Percentiles rank a stretch among this genome's conserved stretches.
Evolutionary conservation across 1,140 invertebrate species (phyloP).

Genomic region (Antheraea pernyi): DNA sequence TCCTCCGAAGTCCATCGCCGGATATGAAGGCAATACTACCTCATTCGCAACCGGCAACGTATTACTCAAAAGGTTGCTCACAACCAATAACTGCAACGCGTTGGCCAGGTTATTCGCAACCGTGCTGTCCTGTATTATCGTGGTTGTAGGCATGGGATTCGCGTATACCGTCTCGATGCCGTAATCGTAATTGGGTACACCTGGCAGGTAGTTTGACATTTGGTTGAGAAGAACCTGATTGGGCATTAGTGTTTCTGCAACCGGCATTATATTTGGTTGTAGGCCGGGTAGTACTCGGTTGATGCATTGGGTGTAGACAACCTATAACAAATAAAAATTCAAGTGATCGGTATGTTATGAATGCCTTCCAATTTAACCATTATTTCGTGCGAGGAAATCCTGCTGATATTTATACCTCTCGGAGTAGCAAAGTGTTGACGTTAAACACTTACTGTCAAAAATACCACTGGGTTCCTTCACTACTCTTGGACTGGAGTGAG

Average conservation of each 20-base stretch:
- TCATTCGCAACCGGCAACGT: conserved; percentile 36
- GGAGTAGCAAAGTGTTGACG: too few species aligned
- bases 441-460: too few species aligned
- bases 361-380: too few species aligned
- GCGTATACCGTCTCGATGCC: conserved; percentile 23
- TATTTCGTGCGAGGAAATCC: too few species aligned
- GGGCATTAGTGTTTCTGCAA: conserved; percentile 35
- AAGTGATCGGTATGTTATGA: too few species aligned
- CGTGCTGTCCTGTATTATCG: conserved; percentile 58
- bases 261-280: conserved; percentile 31
- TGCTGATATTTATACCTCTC: too few species aligned
- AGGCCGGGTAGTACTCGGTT: conserved; percentile 41
- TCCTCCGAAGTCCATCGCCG: conserved; percentile 11
- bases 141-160: conserved; percentile 37
- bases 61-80: conserved; percentile 55
- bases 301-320: conserved; percentile 37
- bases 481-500: too few species aligned
- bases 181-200: conserved; percentile 5
- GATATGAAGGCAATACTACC: neutral
- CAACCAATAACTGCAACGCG: conserved; percentile 58
- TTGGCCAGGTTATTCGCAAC: conserved; percentile 62
- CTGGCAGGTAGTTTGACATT: conserved; percentile 9
- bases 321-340: conserved; percentile 32
- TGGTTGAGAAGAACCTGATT: conserved; percentile 37
- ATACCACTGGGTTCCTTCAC: too few species aligned